A percentile compares a stretch with the other conserved stretches of the same genome.
Evolutionary conservation across 2,113 vertebrate species (phyloP).

Genomic region (Semicossyphus pulcher): DNA sequence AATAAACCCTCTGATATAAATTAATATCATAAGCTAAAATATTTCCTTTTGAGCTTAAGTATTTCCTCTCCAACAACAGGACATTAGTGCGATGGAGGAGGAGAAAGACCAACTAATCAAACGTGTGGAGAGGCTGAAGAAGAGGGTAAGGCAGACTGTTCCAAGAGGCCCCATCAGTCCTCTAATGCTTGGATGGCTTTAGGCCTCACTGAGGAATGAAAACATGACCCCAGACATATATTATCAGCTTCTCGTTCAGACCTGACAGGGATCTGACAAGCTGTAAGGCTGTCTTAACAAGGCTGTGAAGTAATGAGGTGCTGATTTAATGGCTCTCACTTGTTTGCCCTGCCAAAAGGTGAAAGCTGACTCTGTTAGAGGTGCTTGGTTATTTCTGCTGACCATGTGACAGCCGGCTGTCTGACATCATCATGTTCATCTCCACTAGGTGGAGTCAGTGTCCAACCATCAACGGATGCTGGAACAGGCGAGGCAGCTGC

Average conservation of each 20-base stretch:
- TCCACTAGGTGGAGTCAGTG: slow-evolving; percentile 96
- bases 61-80: slow-evolving; percentile 80
- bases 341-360: slow-evolving; percentile 54
- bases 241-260: slow-evolving; percentile 74
- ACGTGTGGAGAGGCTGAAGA: slow-evolving; percentile 95
- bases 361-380: slow-evolving; percentile 59
- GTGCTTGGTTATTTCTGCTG: slow-evolving; percentile 43
- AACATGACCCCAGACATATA: slow-evolving; percentile 82
- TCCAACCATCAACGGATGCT: slow-evolving; percentile 96
- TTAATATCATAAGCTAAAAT: neutral
- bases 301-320: slow-evolving; percentile 59
- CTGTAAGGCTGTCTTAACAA: slow-evolving; percentile 73
- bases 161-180: slow-evolving; percentile 49
- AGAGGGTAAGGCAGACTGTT: slow-evolving; percentile 86
- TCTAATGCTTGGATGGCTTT: slow-evolving; percentile 72
- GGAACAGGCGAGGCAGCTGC: slow-evolving; percentile 93
- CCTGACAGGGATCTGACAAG: slow-evolving; percentile 78
- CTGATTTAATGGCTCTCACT: slow-evolving; percentile 56
- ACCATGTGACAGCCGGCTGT: neutral
- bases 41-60: neutral
- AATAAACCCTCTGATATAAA: neutral
- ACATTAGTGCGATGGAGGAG: slow-evolving; percentile 96
- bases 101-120: slow-evolving; percentile 97
- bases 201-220: slow-evolving; percentile 84
- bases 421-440: neutral